These are phyloP conservation scores for Pararge aegeria DNA, from an alignment of 1,140 invertebrate genomes.

Conservation along the genomic window DNA sequence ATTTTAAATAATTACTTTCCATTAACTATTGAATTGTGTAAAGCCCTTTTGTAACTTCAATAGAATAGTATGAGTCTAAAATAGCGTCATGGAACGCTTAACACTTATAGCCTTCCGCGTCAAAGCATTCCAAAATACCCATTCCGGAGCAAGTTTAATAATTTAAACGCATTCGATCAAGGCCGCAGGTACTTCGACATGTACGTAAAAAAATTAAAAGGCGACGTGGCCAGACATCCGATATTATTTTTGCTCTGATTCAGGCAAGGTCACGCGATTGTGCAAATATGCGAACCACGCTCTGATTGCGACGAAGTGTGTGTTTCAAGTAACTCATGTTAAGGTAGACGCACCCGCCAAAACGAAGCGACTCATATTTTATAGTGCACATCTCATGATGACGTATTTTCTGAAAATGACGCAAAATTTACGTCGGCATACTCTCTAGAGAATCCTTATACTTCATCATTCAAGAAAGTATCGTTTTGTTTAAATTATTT, in stretches of 20 bases:
- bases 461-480: no score
- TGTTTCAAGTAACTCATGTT: conserved; percentile 9
- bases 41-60: not conserved
- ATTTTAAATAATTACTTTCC: not conserved
- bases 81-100: not conserved
- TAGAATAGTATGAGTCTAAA: not conserved
- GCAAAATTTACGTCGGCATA: no score
- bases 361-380: not conserved
- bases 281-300: conserved; percentile 41
- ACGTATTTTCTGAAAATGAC: no score
- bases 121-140: not conserved
- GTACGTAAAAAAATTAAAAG: conserved; percentile 18
- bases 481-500: no score
- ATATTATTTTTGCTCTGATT: conserved; percentile 51
- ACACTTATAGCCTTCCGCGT: not conserved
- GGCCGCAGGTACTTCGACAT: conserved; percentile 3
- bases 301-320: conserved; percentile 34
- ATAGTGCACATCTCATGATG: not conserved
- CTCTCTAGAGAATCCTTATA: no score
- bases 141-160: not conserved
- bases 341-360: not conserved
- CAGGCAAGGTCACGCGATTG: conserved; percentile 40
- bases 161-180: conserved; percentile 12
- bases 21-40: not conserved
- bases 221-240: conserved; percentile 26